Base-by-base conservation (phyloP, 1,140 invertebrate genomes). In the Luehdorfia chinensis region DNA sequence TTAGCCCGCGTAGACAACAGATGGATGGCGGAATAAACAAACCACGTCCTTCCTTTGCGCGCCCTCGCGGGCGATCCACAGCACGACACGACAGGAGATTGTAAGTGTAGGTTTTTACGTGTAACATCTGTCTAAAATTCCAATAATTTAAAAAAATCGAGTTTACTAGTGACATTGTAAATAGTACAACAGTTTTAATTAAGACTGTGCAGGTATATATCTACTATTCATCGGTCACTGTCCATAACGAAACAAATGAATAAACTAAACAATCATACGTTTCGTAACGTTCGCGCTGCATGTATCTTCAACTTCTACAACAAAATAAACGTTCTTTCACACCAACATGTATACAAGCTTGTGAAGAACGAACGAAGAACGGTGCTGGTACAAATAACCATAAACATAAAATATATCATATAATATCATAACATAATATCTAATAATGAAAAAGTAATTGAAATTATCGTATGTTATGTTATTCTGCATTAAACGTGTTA, bases 1-100 rank as follows among this genome's bases (percentile, higher is more conserved):
- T 85, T 85, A 85, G 78, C 73, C 75, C 63, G 75, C 72, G 75
- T 77, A 81, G 75, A 84, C 78, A 85, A 83, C 78, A 85, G 78
- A 85, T 83, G 78, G 81, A 85, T 83, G 72, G 78, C 70, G 76
- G 74, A 80, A 85, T 83, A 79, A 84, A 84, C 80, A 84, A 81
- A 75, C 75, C 65, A 59, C 65, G 59, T 73, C 71, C 30, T 11
- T 75, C 75, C 75, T 81, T 81, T 76, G 66, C 68, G 66, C 21
- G 55, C 48, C 50, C 49, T 46, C 47, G 59, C 47, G 33, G 32
- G 33, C 53, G 49, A 39, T 53, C 41, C 41, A 52, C 53, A 47
- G 48, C 11, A 12, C 30, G 9, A 31, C 6, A 12, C 30, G 9
- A 3, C 12, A 11, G 9, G 9, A 12, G 6, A 5, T 31, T 31